phyloP scores from a whole-genome alignment of 2,113 vertebrate species.

The Anolis sagrei region DNA sequence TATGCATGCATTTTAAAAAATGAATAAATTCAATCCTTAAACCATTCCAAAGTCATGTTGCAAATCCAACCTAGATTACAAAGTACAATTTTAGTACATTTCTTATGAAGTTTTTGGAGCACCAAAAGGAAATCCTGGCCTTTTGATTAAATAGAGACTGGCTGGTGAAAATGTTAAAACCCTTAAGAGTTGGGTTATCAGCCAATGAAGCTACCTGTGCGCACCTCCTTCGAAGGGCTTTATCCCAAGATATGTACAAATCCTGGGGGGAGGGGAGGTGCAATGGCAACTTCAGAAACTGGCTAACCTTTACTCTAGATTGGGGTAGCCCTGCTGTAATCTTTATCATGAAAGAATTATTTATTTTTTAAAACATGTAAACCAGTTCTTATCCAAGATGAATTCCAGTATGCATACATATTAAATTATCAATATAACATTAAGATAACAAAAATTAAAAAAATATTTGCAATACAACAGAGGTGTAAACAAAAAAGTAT shows the following conservation, averaged over 20 bases:
- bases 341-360: not conserved
- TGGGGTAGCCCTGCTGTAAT: not conserved
- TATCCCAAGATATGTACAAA: not conserved
- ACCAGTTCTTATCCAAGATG: not conserved
- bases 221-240: not conserved
- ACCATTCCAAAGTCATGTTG: not conserved
- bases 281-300: not conserved
- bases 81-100: not conserved
- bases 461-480: not conserved
- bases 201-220: not conserved
- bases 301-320: not conserved
- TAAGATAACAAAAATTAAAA: not conserved
- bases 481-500: not conserved
- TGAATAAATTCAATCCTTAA: not conserved
- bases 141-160: not conserved
- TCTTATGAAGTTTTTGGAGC: not conserved
- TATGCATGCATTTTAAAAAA: not conserved
- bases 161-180: not conserved
- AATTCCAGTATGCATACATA: not conserved
- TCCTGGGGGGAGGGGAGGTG: not conserved
- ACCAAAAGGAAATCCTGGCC: constrained; percentile 5
- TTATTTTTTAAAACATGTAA: not conserved
- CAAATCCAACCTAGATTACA: not conserved
- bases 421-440: not conserved
- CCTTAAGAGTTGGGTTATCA: not conserved